Evolutionary conservation across 2,888 invertebrate genomes (phyloP).

Genomic region (Punctoribates punctum): DNA sequence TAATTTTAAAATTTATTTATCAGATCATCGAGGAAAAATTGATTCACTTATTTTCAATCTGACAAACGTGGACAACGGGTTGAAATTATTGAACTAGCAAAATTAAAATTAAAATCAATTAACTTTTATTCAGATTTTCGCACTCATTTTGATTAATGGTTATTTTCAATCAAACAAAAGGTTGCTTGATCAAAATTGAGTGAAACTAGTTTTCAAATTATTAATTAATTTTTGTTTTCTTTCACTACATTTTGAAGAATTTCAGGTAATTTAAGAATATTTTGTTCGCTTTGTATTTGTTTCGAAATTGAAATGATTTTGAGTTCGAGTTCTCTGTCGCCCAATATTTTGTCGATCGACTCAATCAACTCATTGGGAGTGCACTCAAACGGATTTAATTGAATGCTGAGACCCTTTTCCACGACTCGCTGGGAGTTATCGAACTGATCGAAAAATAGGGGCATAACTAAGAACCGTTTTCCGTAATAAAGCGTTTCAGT

Average conservation of each 20-base stretch:
- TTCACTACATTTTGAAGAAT: neutral
- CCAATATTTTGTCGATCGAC: conserved; percentile 37
- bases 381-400: conserved; percentile 38
- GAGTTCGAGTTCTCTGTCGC: conserved; percentile 6
- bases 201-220: too few relatives aligned
- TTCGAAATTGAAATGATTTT: neutral
- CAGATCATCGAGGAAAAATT: too few relatives aligned
- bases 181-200: too few relatives aligned
- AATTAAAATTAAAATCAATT: too few relatives aligned
- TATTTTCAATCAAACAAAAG: too few relatives aligned
- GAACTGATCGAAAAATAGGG: conserved; percentile 41
- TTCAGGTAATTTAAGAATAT: conserved; percentile 8
- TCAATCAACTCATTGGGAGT: conserved; percentile 2
- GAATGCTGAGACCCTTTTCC: conserved; percentile 35
- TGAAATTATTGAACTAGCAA: too few relatives aligned
- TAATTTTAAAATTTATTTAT: too few relatives aligned
- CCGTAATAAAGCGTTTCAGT: conserved; percentile 39
- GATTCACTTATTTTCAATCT: too few relatives aligned
- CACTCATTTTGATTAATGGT: too few relatives aligned
- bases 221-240: neutral
- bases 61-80: too few relatives aligned
- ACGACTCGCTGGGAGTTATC: conserved; percentile 41
- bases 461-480: conserved; percentile 37
- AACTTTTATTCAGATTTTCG: too few relatives aligned
- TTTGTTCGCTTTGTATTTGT: conserved; percentile 10